A percentile compares a stretch with the other conserved stretches of the same genome.
Evolutionary conservation across 92 coral and sea anemone genomes (phyloP).

Genomic region (Bergia puertoricense): DNA sequence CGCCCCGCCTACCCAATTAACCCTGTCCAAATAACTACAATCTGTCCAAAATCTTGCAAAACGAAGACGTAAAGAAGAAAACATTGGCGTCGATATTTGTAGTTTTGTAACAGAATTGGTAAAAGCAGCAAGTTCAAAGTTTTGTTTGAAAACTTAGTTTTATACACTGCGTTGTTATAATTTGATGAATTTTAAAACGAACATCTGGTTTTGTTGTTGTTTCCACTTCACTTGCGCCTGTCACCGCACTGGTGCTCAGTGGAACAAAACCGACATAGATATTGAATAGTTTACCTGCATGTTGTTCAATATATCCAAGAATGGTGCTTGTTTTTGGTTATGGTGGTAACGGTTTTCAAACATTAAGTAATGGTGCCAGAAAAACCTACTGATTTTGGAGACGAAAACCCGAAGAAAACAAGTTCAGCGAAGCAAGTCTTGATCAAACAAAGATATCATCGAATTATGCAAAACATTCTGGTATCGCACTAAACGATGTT

Average conservation of each 20-base stretch:
- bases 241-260: background rate
- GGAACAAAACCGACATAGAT: background rate
- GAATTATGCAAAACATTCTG: background rate
- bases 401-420: background rate
- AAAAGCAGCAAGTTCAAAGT: background rate
- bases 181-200: background rate
- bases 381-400: background rate
- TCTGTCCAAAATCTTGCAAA: background rate
- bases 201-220: background rate
- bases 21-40: background rate
- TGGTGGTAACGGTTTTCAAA: constrained; percentile 13
- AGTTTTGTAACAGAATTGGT: background rate
- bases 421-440: background rate
- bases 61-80: too few species aligned
- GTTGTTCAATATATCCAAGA: background rate
- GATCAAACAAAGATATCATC: background rate
- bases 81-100: background rate
- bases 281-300: constrained; percentile 9
- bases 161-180: background rate
- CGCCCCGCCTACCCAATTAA: background rate
- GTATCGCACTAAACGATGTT: background rate
- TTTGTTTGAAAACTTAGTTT: background rate
- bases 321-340: background rate
- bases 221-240: background rate
- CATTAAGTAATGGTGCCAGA: constrained; percentile 21